Base-by-base conservation (phyloP, 1,140 invertebrate genomes). In the Pygmarrhopalites habei region DNA sequence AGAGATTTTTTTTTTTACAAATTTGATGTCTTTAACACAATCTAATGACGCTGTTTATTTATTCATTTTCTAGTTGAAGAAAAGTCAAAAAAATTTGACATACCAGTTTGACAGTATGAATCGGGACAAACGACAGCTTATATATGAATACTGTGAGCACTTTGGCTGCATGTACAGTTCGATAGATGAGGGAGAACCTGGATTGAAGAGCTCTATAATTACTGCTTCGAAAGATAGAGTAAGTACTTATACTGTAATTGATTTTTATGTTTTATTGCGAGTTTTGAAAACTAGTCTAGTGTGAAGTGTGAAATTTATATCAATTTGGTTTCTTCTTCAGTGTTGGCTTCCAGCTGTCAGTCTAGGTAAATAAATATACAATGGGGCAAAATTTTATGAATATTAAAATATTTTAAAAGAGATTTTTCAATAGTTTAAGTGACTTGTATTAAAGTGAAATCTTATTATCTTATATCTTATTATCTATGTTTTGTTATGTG, bases 101-200 rank as follows among this genome's bases (percentile, higher is more conserved):
- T 86, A 91, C 74, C 89, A 92, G 1, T 97, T 98, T 74, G 87
- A 90, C 12, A 84, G 86, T 12, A 95, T 96, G 91, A 95, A 93
- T 73, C 81, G 88, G 17, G 89, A 92, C 62, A 93, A 95, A 73
- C 81, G 95, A 14, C 82, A 86, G 71, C 85, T 96, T 69, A 83
- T 98, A 10, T 94, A 96, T 75, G 94, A 98, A 73, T 84, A 93
- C 71, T 94, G 91, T 66, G 88, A 93, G 73, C 89, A 91, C 74
- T 98, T 97, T 80, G 92, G 93, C 2, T 90, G 92, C 71, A 86
- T 93, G 73, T 92, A 91, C 64, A 85, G 90, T 49, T 90, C 92
- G 49, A 95, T 95, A 74, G 95, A 98, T 78, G 83, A 86, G 29
- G 93, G 83, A 86, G 29, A 93, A 97, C 74, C 94, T 93, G 0